phyloP scores from a whole-genome alignment of 92 coral and sea anemone genomes.

The Zoanthus solanderi region DNA sequence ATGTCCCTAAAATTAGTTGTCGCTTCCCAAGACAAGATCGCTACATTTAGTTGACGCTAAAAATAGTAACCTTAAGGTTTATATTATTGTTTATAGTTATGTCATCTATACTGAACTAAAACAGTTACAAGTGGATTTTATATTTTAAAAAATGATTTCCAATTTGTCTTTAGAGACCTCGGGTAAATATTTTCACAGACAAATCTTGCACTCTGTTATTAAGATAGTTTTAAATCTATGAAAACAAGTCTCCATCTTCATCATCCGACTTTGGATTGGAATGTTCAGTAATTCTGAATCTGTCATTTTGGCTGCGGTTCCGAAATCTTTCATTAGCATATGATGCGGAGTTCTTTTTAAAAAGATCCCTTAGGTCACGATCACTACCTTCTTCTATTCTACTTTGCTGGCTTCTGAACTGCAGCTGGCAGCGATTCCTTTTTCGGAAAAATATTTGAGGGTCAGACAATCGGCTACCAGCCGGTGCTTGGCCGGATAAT shows the following conservation, averaged over 20 bases:
- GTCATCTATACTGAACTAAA: not conserved
- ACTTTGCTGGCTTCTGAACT: slow-evolving; percentile 18
- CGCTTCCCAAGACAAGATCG: not conserved
- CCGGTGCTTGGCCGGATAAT: slow-evolving; percentile 16
- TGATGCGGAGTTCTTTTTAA: slow-evolving; percentile 25
- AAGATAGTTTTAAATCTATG: not conserved
- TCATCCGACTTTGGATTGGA: slow-evolving; percentile 5
- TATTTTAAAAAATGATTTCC: not conserved
- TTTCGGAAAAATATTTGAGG: not conserved
- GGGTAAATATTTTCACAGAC: not conserved
- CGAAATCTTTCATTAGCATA: not conserved
- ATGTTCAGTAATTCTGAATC: not conserved
- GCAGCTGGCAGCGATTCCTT: slow-evolving; percentile 20
- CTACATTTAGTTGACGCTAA: not conserved
- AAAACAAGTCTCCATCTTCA: not conserved
- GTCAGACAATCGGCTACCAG: slow-evolving; percentile 13
- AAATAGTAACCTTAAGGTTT: not conserved
- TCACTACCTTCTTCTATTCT: not conserved
- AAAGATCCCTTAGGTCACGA: slow-evolving; percentile 25
- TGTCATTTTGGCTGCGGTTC: slow-evolving; percentile 29
- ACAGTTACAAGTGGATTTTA: not conserved
- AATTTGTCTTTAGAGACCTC: not conserved
- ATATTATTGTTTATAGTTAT: not conserved
- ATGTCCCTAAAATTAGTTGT: not conserved
- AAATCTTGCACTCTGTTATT: not conserved